Base-by-base conservation (phyloP, 2,888 invertebrate genomes). In the Drosophila paucipuncta region DNA sequence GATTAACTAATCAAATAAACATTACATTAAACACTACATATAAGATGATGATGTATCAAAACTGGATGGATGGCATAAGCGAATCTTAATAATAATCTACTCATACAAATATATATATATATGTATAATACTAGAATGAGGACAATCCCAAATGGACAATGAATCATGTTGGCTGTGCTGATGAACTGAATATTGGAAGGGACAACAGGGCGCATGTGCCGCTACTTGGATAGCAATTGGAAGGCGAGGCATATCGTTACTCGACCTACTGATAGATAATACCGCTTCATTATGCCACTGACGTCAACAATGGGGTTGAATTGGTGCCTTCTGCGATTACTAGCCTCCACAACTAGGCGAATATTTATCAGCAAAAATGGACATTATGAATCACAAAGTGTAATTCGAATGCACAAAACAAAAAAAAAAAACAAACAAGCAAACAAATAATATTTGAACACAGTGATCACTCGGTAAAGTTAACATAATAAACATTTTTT, bases 131-230 rank as follows among this genome's bases (percentile, higher is more conserved):
- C 31, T 55, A 28, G 30, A 60, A 28, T 6, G 41, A 55, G 73
- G 53, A 58, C 63, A 62, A 63, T 35, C 37, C 16, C 13, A 13
- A n/a, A 66, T 66, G 68, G 61, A 84, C 76, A 67, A 68, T 87
- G 72, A 84, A 76, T 86, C 82, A 82, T 71, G n/a, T 59, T 30
- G 39, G 37, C 13, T 39, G n/a, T 53, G 37, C 31, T 58, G 54
- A 13, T 41, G 22, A 35, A 37, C 52, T 16, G 7, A 43, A 18
- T 58, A 59, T 43, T 72, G 72, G 78, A 65, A 80, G 39, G 33
- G 35, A 22, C 10, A 31, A 22, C 11, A 76, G 22, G 33, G 80
- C 80, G 80, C 80, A 77, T 70, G 80, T 77, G 77, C 60, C 55
- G 18, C 39, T 43, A 43, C n/a, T 47, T 75, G 49, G 67, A 71